Evolutionary conservation across 2,113 vertebrate genomes (phyloP), one percentile per base, ranked within the genome.

Genomic region (Synodontis membranacea): DNA sequence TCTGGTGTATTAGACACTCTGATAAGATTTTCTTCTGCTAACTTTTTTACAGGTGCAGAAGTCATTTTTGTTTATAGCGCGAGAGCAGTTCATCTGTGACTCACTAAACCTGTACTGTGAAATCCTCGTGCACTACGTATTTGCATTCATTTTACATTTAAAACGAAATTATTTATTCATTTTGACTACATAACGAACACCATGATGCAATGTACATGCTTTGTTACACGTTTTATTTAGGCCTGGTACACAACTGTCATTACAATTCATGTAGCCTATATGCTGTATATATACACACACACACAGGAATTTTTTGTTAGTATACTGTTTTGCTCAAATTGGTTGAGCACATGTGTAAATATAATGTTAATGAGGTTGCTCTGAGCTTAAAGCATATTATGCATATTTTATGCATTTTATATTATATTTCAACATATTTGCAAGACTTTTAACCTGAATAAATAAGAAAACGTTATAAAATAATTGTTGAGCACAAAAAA

Each of bases 161-260:
- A 80, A 56, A 25, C 31, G 31, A 31, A 14, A 7, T 39, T 80
- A 46, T 25, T 39, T 39, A 80, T 58, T 39, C 6, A 54, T 37
- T 79, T 79, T 2, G 76, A 79, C n/a, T 79, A 79, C 50, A 79
- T 79, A 54, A 50, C 7, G n/a, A 79, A 80, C 74, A 80, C 78
- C 78, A 80, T 56, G 52, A 58, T 80, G 78, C 78, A 58, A 39
- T 42, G 25, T 23, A 7, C 23, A 82, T 4, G 10, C 54, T 72
- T 50, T 60, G 78, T 88, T 80, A 88, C 42, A 70, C 50, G 23
- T 34, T 88, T 88, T 88, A 88, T 88, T 88, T 80, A 68, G 86
- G 82, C 82, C 86, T 84, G 76, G 56, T 44, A 68, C 52, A 80
- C 66, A 84, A 58, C 62, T 68, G 46, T 52, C 52, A 60, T 62